Percentiles rank a stretch among this genome's conserved stretches.
These are phyloP conservation scores for Avahi laniger DNA, from an alignment of 2,797 vertebrate genomes.

Conservation along the genomic window DNA sequence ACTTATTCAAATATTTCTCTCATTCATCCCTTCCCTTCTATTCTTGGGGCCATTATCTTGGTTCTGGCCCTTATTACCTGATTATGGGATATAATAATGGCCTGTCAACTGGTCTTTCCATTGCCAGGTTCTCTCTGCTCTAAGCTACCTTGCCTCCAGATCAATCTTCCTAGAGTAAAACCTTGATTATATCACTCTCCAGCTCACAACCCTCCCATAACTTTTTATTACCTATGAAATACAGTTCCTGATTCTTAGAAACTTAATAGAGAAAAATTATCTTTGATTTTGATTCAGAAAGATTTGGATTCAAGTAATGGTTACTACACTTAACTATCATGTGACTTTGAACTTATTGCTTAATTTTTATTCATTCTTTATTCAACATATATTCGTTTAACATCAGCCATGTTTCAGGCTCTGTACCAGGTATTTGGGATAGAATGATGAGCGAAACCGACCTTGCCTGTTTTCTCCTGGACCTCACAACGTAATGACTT, in stretches of 20 bases:
- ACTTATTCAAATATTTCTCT: background rate
- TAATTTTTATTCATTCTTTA: constrained; percentile 33
- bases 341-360: background rate
- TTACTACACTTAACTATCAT: background rate
- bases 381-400: background rate
- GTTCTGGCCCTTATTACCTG: background rate
- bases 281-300: constrained; percentile 35
- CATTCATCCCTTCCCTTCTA: background rate
- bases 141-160: background rate
- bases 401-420: background rate
- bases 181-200: background rate
- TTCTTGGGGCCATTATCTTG: background rate
- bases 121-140: background rate
- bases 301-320: background rate
- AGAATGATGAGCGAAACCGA: background rate
- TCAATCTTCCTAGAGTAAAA: background rate
- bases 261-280: background rate
- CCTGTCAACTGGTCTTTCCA: background rate
- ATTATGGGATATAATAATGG: background rate
- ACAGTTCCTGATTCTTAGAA: background rate
- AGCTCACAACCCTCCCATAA: background rate
- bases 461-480: background rate
- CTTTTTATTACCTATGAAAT: background rate
- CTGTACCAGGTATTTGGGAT: background rate
- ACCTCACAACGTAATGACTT: background rate